A percentile compares a stretch with the other conserved stretches of the same genome.
Conservation (phyloP, 1,140 invertebrate genomes). For the Rhyacophila brunnea region DNA sequence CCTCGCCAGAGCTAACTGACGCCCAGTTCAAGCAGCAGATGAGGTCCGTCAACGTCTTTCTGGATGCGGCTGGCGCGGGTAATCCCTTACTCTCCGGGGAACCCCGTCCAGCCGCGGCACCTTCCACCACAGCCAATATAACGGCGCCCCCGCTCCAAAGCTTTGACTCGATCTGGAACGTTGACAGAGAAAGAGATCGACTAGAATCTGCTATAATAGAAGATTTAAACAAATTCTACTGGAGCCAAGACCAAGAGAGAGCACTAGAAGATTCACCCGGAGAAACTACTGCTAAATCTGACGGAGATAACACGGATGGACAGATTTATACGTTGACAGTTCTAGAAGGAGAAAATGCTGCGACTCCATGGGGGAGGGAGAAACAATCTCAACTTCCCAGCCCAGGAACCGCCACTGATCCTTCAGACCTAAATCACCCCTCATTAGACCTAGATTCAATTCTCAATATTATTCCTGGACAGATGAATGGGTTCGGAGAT, state of each 20-base stretch:
- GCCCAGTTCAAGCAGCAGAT: conserved; percentile 63
- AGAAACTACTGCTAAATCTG: conserved; percentile 50
- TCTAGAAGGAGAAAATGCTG: conserved; percentile 60
- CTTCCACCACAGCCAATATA: conserved; percentile 41
- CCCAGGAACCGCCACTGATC: conserved; percentile 49
- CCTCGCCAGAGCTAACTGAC: conserved; percentile 68
- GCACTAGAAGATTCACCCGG: conserved; percentile 50
- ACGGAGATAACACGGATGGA: conserved; percentile 56
- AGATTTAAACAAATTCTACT: conserved; percentile 78
- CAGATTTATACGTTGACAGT: conserved; percentile 68
- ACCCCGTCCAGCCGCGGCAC: conserved; percentile 47
- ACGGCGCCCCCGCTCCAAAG: conserved; percentile 50
- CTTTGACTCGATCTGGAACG: conserved; percentile 69
- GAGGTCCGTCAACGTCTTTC: conserved; percentile 61
- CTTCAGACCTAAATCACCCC: conserved; percentile 48
- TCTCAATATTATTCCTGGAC: conserved; percentile 57
- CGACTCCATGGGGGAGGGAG: conserved; percentile 50
- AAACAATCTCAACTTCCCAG: conserved; percentile 60
- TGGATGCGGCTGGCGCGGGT: conserved; percentile 54
- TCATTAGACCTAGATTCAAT: conserved; percentile 65
- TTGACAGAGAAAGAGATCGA: conserved; percentile 66
- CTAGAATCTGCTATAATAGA: conserved; percentile 72
- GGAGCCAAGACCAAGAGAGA: conserved; percentile 64
- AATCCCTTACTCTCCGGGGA: conserved; percentile 55
- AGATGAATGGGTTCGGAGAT: conserved; percentile 55